A percentile compares a stretch with the other conserved stretches of the same genome.
Conservation (phyloP, 1,140 invertebrate species). For the Campoletis sonorensis region DNA sequence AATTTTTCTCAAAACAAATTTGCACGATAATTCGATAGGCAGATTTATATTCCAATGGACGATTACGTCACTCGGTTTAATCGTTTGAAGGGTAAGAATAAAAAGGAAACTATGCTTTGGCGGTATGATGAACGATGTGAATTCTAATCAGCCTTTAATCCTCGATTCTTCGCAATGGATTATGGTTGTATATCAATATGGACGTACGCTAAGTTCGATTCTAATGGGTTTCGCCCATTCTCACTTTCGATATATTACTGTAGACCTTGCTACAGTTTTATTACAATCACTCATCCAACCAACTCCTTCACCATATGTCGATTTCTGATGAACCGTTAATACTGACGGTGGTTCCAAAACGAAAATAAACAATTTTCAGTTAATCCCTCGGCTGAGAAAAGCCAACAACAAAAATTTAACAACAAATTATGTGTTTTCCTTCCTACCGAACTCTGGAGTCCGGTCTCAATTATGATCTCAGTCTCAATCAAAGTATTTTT, state of each 20-base stretch:
- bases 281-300: neutral
- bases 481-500: no score
- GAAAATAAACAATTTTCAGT: no score
- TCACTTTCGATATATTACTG: neutral
- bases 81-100: no score
- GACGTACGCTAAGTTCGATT: neutral
- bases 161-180: neutral
- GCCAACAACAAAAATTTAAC: no score
- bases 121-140: neutral
- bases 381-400: no score
- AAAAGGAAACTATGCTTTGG: neutral
- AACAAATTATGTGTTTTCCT: no score
- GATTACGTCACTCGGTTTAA: no score
- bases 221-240: neutral
- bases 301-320: neutral
- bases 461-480: no score
- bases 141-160: conserved; percentile 3
- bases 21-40: no score
- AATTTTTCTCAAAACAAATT: no score
- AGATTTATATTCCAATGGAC: no score
- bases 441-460: no score
- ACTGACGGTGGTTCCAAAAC: neutral
- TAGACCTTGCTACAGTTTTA: neutral
- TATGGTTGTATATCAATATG: conserved; percentile 3
- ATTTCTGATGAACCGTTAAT: neutral